These are phyloP conservation scores for Bedellia somnulentella DNA, from an alignment of 2,888 invertebrate species.

Conservation along the genomic window DNA sequence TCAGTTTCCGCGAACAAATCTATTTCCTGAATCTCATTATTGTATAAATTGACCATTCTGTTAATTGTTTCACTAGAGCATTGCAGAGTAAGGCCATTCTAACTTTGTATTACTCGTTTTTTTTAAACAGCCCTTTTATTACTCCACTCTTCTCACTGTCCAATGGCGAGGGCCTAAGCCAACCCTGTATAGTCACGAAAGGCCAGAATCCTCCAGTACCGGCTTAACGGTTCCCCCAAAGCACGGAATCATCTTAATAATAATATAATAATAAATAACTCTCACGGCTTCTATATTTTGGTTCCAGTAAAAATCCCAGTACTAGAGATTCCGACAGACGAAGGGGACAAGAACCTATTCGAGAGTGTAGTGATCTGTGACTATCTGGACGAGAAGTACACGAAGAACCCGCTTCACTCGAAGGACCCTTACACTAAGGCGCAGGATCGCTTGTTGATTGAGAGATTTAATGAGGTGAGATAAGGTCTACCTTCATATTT, in stretches of 20 bases:
- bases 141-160: no score
- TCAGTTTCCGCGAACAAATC: no score
- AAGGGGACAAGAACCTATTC: conserved; percentile 66
- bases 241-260: neutral
- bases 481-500: no score
- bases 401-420: conserved; percentile 66
- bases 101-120: no score
- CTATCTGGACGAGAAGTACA: conserved; percentile 78
- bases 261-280: neutral
- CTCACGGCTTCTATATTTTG: conserved; percentile 10
- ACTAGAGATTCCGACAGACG: conserved; percentile 64
- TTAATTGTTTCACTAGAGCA: no score
- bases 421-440: conserved; percentile 69
- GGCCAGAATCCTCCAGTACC: neutral
- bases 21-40: no score
- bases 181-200: no score
- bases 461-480: conserved; percentile 69
- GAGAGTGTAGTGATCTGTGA: conserved; percentile 83
- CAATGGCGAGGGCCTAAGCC: no score
- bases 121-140: no score
- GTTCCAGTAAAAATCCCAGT: conserved; percentile 73
- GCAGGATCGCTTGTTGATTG: conserved; percentile 72
- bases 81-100: no score
- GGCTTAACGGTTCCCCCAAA: neutral
- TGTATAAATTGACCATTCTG: no score